A percentile compares a stretch with the other conserved stretches of the same genome.
Evolutionary conservation across 2,113 vertebrate genomes (phyloP).

Genomic region (Anhinga rufa): DNA sequence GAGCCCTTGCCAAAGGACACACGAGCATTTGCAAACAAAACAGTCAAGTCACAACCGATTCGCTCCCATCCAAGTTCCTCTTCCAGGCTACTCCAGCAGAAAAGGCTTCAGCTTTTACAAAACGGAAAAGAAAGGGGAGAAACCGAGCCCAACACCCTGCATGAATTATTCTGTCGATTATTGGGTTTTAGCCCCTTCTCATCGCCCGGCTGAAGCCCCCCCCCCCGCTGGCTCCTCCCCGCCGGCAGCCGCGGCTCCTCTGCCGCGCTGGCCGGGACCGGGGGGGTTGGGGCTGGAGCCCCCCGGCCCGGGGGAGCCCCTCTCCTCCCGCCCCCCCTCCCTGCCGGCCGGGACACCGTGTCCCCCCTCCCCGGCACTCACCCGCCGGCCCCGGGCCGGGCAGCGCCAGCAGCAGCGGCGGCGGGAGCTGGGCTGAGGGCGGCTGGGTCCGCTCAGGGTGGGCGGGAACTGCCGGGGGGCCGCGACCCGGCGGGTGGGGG

Average conservation of each 20-base stretch:
- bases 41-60: neutral
- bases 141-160: too few relatives aligned
- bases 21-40: neutral
- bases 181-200: neutral
- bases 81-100: neutral
- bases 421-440: too few relatives aligned
- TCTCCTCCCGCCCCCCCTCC: neutral
- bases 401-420: neutral
- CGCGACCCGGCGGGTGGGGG: too few relatives aligned
- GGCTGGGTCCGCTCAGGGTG: too few relatives aligned
- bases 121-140: accelerated
- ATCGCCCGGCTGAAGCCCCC: neutral
- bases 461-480: too few relatives aligned
- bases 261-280: neutral
- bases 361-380: neutral
- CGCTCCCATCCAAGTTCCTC: neutral
- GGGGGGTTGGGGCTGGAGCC: neutral
- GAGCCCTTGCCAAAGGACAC: neutral
- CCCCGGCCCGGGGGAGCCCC: neutral
- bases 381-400: neutral
- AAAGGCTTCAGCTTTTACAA: neutral
- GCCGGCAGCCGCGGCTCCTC: too few relatives aligned
- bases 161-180: too few relatives aligned
- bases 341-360: neutral
- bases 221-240: neutral